These are phyloP conservation scores for Hypercompe scribonia DNA, from an alignment of 2,888 invertebrate genomes.

Conservation along the genomic window DNA sequence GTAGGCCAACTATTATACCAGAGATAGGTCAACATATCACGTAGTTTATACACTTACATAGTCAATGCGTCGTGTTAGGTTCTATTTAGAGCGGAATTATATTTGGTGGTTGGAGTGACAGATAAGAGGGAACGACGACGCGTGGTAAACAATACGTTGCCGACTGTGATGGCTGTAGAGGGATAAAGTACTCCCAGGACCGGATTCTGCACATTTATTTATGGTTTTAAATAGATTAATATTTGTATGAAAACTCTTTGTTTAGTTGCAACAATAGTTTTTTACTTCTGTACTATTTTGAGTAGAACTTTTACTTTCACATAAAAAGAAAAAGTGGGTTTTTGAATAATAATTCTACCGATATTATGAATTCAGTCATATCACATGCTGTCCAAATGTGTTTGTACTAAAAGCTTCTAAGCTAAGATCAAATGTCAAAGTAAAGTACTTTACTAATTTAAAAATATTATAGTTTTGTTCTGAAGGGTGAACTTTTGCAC, in stretches of 20 bases:
- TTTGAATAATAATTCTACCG: too few relatives aligned
- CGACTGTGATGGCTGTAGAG: conserved; percentile 61
- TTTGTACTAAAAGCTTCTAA: not conserved
- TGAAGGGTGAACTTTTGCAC: too few relatives aligned
- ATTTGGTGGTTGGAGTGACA: conserved; percentile 42
- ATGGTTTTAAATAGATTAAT: conserved; percentile 4
- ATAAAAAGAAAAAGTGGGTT: too few relatives aligned
- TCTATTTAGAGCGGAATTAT: conserved; percentile 36
- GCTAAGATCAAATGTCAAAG: not conserved
- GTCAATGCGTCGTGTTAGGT: conserved; percentile 14
- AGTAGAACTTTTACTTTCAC: too few relatives aligned
- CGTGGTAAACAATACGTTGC: conserved; percentile 68
- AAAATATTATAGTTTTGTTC: too few relatives aligned
- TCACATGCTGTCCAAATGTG: not conserved
- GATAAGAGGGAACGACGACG: conserved; percentile 45
- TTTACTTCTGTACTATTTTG: not conserved
- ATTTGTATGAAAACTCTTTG: not conserved
- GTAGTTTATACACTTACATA: not conserved
- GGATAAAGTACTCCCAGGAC: not conserved
- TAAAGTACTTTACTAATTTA: too few relatives aligned
- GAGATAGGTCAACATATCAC: not conserved
- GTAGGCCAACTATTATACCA: not conserved
- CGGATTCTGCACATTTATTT: conserved; percentile 7
- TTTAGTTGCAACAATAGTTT: not conserved
- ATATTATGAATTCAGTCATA: too few relatives aligned